Conservation (phyloP, 2,888 invertebrate species). For the Heliconius hortense region DNA sequence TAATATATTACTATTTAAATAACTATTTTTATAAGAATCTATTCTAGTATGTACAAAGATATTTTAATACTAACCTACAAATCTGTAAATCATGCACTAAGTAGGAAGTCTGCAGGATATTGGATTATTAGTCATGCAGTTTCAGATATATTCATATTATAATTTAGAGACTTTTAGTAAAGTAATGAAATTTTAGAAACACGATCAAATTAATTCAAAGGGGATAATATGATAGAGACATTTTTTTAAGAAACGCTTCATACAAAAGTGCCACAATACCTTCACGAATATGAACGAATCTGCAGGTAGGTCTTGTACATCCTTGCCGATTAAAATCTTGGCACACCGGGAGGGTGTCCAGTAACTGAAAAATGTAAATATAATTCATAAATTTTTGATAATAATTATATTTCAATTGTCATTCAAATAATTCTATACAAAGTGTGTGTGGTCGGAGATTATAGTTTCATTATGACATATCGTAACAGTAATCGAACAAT, state of each 20-base stretch:
- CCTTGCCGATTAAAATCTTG: constrained; percentile 99
- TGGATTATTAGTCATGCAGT: constrained; percentile 38
- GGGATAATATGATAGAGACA: neutral
- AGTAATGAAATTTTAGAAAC: neutral
- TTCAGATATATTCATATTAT: constrained; percentile 14
- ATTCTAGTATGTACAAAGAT: constrained; percentile 30
- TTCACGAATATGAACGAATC: constrained; percentile 98
- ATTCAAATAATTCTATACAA: constrained; percentile 54
- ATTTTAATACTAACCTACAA: constrained; percentile 32
- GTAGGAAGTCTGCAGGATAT: constrained; percentile 34
- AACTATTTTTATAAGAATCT: constrained; percentile 37
- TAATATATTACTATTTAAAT: constrained; percentile 29
- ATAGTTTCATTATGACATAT: neutral
- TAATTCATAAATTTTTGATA: constrained; percentile 58
- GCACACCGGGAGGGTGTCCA: constrained; percentile 99
- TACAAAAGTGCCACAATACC: constrained; percentile 81
- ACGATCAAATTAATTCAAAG: neutral
- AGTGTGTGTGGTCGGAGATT: constrained; percentile 16
- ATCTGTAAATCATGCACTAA: constrained; percentile 39
- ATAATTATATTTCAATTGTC: constrained; percentile 43
- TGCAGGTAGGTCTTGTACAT: constrained; percentile 98
- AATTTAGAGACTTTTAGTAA: neutral
- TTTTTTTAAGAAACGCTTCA: neutral
- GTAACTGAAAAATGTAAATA: constrained; percentile 91
- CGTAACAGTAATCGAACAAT: neutral